Evolutionary conservation across 2,888 invertebrate genomes (phyloP), one percentile per base, ranked within the genome.

Genomic region (Andricus curvator): DNA sequence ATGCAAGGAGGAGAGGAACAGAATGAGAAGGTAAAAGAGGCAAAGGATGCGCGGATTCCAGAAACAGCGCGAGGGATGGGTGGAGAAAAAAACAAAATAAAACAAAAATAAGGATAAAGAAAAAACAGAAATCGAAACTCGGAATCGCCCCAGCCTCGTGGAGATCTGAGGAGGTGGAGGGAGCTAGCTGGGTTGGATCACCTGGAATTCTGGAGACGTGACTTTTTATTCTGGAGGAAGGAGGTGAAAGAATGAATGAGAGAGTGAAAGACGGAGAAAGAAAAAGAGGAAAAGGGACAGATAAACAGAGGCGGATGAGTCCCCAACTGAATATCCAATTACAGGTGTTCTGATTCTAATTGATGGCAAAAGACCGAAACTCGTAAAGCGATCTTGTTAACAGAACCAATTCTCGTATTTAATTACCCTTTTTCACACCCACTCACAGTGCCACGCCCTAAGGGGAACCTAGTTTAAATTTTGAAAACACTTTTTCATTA

Each of bases 61-160:
- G 84, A 84, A 85, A 85, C 79, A 56, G 56, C 29, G 78, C 68
- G 22, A 78, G 80, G 82, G 78, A 79, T 78, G 78, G 82, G 82
- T 84, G 83, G 78, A 81, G 84, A 84, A 86, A 86, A 88, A 88
- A 89, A 89, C 15, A 44, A 60, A 60, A 62, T 25, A 15, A 62
- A 25, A 56, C 2, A 84, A 87, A 86, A 88, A 88, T 88, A 89
- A 60, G 4, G 2, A 25, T 13, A 25, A 25, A 25, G 13, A 25
- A 62, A 25, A 89, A 90, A 89, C 88, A 85, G 88, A 87, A 84
- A 85, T 86, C 86, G 87, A 67, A 80, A 37, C 44, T 77, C 33
- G 77, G 77, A 80, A 77, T 77, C 44, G 80, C 79, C 77, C 74
- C 77, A 80, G 25, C 74, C 17, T 56, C 51, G 76, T 20, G 29